Evolutionary conservation across 2,888 invertebrate species (phyloP), one percentile per base, ranked within the genome.

Genomic region (Calameuta idolon): DNA sequence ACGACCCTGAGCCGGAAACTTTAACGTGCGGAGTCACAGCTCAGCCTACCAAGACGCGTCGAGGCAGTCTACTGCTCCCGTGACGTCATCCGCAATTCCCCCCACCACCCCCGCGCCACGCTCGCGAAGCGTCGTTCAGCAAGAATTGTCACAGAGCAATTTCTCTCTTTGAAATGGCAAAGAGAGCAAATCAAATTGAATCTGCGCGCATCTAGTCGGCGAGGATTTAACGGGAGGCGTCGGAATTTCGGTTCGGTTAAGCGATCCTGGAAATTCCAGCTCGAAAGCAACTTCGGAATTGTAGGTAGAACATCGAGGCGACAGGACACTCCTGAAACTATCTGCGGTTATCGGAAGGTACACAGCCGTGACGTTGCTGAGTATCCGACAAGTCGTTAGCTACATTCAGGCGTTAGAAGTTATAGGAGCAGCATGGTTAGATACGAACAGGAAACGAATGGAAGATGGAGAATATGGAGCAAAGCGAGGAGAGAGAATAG

Each of bases 1-100:
- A 78, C 82, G 87, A 87, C 87, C 83, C 85, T 86, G 86, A 87
- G 85, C 85, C 83, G 86, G 82, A 85, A 87, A 86, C 85, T 86
- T 86, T 81, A 76, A 78, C 81, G 80, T 83, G 83, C 82, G 84
- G 82, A 83, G 83, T 86, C 87, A 83, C 84, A 83, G 85, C 83
- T 85, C 84, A 83, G 85, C 85, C 80, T 82, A 79, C 80, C 15
- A 69, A 30, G 69, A 1, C 30, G 15, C 69, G 69, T 69, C 2
- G 30, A 30, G 69, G 4, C 5, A 1, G 11, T 4, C 30, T 4
- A 30, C 5, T 1, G 69, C 5, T 40, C 15, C 15, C 15, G 40
- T 40, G 15, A 4, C 15, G 40, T 40, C 40, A 40, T 15, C 15
- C 1, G 40, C 40, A 40, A 40, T 15, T 40, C 5, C 40, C 4